Conservation (phyloP, 92 coral and sea anemone species). For the Paragorgia papillata region DNA sequence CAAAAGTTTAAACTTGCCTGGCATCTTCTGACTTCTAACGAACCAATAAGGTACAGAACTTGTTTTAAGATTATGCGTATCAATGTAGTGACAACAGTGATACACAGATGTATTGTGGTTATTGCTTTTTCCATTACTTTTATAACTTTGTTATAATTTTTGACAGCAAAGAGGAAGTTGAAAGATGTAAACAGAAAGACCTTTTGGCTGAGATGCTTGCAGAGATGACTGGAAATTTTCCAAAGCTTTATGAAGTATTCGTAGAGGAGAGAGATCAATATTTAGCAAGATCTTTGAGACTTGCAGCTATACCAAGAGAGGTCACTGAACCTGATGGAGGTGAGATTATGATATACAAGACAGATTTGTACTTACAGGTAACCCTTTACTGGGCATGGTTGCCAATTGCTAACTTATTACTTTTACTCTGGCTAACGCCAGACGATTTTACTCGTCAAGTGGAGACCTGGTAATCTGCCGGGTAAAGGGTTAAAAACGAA, state of each 20-base stretch:
- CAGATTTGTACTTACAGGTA: too few relatives aligned
- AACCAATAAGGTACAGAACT: conserved; percentile 78
- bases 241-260: conserved; percentile 84
- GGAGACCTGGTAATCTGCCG: too few relatives aligned
- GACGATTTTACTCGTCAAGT: too few relatives aligned
- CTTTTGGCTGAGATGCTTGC: conserved; percentile 93
- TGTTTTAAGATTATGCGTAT: too few relatives aligned
- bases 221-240: conserved; percentile 98
- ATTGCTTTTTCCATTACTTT: not conserved
- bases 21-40: conserved; percentile 81
- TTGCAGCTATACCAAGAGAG: conserved; percentile 81
- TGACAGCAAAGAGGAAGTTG: conserved; percentile 87
- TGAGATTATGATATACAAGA: too few relatives aligned
- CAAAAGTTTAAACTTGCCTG: conserved; percentile 91
- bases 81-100: not conserved
- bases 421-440: too few relatives aligned
- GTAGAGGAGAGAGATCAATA: conserved; percentile 89
- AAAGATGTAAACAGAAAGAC: conserved; percentile 94
- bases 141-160: not conserved
- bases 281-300: conserved; percentile 77
- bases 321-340: conserved; percentile 88
- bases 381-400: too few relatives aligned
- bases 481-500: too few relatives aligned
- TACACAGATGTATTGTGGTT: not conserved
- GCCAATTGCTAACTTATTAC: too few relatives aligned